These are phyloP conservation scores for Taenioides sp. DNA, from an alignment of 2,797 vertebrate genomes.

Conservation along the genomic window DNA sequence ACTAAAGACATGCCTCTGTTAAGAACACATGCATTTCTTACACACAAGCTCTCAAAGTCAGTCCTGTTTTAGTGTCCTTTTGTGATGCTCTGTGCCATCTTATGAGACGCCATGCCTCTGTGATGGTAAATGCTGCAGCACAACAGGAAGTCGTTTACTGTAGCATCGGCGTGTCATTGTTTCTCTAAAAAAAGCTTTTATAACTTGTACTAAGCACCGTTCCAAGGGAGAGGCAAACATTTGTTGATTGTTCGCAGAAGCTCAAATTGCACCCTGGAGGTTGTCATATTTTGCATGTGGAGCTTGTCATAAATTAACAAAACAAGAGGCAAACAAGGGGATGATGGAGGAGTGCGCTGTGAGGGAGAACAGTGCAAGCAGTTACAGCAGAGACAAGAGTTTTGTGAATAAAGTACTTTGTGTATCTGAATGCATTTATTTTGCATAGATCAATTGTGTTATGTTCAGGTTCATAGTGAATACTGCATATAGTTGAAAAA, in stretches of 20 bases:
- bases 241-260: conserved; percentile 62
- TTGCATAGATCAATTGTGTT: not conserved
- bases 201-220: conserved; percentile 59
- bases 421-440: not conserved
- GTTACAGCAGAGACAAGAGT: conserved; percentile 41
- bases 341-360: conserved; percentile 51
- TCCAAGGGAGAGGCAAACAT: conserved; percentile 69
- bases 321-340: conserved; percentile 49
- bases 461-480: too few species aligned
- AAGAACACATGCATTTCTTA: conserved; percentile 53
- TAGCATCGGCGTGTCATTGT: conserved; percentile 58
- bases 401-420: not conserved
- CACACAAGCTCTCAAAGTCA: conserved; percentile 57
- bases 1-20: conserved; percentile 52
- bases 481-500: too few species aligned
- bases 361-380: conserved; percentile 58
- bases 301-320: conserved; percentile 69
- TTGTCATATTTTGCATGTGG: conserved; percentile 61
- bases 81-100: conserved; percentile 37
- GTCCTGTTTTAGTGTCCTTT: conserved; percentile 66
- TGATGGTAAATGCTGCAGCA: conserved; percentile 46
- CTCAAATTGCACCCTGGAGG: conserved; percentile 65
- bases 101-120: conserved; percentile 43
- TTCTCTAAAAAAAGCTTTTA: conserved; percentile 69
- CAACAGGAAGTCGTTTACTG: conserved; percentile 75